Conservation (phyloP, 2,113 vertebrate species). For the Potamarius usumacintae region DNA sequence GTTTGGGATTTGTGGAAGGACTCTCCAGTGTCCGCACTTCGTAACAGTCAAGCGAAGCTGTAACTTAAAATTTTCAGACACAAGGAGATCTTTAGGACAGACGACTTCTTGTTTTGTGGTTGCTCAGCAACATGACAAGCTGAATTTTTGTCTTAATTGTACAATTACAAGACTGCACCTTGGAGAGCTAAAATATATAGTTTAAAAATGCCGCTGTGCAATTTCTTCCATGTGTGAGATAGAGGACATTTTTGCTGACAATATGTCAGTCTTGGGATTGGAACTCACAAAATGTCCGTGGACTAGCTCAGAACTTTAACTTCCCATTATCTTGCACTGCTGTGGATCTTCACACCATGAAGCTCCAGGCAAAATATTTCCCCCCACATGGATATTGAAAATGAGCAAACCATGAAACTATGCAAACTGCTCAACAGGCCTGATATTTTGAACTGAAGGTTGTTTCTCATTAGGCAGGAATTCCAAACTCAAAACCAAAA, state of each 20-base stretch:
- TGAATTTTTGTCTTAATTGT: neutral
- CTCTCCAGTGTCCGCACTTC: neutral
- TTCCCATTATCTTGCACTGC: slow-evolving; percentile 1
- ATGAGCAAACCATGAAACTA: slow-evolving; percentile 27
- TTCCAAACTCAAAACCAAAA: slow-evolving; percentile 17
- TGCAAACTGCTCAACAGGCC: slow-evolving; percentile 11
- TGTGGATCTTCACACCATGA: slow-evolving; percentile 26
- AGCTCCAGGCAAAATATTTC: slow-evolving; percentile 1
- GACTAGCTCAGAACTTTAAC: neutral
- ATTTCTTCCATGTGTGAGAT: neutral
- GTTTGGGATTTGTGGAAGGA: neutral
- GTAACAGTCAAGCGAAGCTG: neutral
- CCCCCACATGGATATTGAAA: slow-evolving; percentile 14
- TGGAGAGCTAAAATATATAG: neutral
- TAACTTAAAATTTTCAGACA: neutral
- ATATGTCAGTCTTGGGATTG: neutral
- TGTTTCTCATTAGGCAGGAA: slow-evolving; percentile 20
- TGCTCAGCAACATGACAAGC: neutral
- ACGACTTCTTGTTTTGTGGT: neutral
- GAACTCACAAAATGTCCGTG: neutral
- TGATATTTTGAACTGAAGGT: slow-evolving; percentile 10
- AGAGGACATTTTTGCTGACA: neutral
- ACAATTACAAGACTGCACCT: neutral
- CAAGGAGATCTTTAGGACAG: neutral
- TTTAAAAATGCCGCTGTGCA: neutral